These are phyloP conservation scores for Momotus momota DNA, from an alignment of 2,797 vertebrate species.

Conservation along the genomic window DNA sequence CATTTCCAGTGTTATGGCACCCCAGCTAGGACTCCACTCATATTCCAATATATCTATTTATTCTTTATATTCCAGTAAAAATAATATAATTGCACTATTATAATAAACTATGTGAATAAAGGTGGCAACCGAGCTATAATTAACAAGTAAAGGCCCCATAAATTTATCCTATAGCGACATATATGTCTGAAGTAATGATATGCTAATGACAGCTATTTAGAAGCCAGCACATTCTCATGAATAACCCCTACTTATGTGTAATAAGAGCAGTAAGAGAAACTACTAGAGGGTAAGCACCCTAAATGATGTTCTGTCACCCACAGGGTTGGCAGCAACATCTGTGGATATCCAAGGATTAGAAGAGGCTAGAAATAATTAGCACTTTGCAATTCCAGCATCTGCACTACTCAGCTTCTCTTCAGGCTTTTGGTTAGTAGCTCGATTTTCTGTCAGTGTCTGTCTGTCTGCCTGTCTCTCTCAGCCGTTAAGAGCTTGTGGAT, in stretches of 20 bases:
- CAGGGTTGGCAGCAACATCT: not conserved
- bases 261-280: not conserved
- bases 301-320: not conserved
- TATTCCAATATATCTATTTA: not conserved
- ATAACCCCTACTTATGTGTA: not conserved
- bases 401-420: not conserved
- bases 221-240: not conserved
- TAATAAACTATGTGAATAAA: not conserved
- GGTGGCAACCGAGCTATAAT: not conserved
- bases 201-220: not conserved
- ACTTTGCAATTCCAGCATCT: not conserved
- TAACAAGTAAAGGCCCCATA: not conserved
- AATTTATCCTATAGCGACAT: not conserved
- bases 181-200: not conserved
- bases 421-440: not conserved
- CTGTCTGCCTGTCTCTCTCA: not conserved
- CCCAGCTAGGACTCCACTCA: not conserved
- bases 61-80: not conserved
- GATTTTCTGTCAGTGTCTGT: not conserved
- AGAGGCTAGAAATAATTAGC: not conserved
- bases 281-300: not conserved
- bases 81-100: not conserved
- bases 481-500: not conserved
- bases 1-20: not conserved
- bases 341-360: not conserved